These are phyloP conservation scores for Regulus satrapa DNA, from an alignment of 2,113 vertebrate species.

Conservation along the genomic window DNA sequence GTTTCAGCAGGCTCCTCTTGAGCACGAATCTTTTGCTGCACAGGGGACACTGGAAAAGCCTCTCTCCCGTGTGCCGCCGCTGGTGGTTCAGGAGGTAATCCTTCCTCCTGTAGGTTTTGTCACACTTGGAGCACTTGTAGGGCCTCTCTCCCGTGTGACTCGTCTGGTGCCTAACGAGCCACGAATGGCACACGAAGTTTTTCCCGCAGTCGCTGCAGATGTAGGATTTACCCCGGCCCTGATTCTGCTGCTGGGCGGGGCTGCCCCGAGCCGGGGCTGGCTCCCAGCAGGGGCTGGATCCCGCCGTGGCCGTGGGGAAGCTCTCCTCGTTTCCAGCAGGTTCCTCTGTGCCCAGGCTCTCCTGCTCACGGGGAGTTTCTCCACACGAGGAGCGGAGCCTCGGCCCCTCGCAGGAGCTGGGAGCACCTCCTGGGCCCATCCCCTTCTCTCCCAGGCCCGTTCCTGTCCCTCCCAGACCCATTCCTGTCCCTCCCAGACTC, in stretches of 20 bases:
- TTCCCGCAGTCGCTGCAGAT: neutral
- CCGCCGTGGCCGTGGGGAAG: neutral
- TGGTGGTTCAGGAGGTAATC: conserved; percentile 76
- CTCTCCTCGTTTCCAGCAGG: neutral
- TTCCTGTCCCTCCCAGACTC: neutral
- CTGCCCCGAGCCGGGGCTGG: neutral
- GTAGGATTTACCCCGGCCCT: conserved; percentile 65
- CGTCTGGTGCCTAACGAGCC: neutral
- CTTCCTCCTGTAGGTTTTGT: conserved; percentile 74
- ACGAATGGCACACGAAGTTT: neutral
- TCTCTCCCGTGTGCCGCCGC: conserved; percentile 71
- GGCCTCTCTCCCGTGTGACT: conserved; percentile 11
- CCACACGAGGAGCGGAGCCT: rapidly evolving
- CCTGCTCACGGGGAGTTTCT: neutral
- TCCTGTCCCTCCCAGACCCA: too few relatives aligned
- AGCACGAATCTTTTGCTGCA: conserved; percentile 75
- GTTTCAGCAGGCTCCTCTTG: conserved; percentile 74
- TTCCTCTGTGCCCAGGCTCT: neutral
- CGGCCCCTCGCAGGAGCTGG: neutral
- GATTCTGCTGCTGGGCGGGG: conserved; percentile 59
- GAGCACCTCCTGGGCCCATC: neutral
- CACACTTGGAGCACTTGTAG: conserved; percentile 74
- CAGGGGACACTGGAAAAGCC: conserved; percentile 70
- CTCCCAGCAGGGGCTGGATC: conserved; percentile 64
- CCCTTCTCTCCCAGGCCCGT: neutral